Evolutionary conservation across 2,888 invertebrate species (phyloP).

Genomic region (Hesperia comma): DNA sequence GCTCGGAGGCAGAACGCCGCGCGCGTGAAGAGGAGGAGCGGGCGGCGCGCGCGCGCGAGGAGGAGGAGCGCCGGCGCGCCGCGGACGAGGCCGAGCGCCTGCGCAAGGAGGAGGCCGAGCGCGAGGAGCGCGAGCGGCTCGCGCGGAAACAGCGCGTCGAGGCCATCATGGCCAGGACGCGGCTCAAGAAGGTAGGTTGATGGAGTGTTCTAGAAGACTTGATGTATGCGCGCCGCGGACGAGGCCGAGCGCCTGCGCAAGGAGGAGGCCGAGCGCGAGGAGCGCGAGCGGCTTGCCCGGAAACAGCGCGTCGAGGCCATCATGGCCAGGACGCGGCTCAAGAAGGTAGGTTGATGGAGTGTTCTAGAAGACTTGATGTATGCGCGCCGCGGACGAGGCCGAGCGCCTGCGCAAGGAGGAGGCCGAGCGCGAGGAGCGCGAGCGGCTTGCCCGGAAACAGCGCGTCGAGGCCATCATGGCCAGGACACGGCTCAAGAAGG

Average conservation of each 20-base stretch:
- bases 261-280: conserved; percentile 94
- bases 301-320: conserved; percentile 96
- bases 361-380: no score
- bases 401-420: conserved; percentile 92
- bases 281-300: conserved; percentile 93
- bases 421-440: conserved; percentile 95
- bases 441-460: conserved; percentile 93
- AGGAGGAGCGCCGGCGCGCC: conserved; percentile 90
- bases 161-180: conserved; percentile 96
- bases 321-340: conserved; percentile 92
- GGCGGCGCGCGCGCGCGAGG: conserved; percentile 85
- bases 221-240: conserved; percentile 91
- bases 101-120: conserved; percentile 88
- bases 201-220: no score
- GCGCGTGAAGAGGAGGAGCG: conserved; percentile 88
- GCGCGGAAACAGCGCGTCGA: conserved; percentile 95
- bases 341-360: conserved; percentile 75
- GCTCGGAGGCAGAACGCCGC: conserved; percentile 90
- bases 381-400: conserved; percentile 92
- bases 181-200: conserved; percentile 80
- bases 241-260: conserved; percentile 92
- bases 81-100: conserved; percentile 90
- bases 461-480: conserved; percentile 97
- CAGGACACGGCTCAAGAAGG: conserved; percentile 88
- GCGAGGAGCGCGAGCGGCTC: conserved; percentile 93